These are phyloP conservation scores for Amazona vittata DNA, from an alignment of 2,113 vertebrate species.

Conservation along the genomic window DNA sequence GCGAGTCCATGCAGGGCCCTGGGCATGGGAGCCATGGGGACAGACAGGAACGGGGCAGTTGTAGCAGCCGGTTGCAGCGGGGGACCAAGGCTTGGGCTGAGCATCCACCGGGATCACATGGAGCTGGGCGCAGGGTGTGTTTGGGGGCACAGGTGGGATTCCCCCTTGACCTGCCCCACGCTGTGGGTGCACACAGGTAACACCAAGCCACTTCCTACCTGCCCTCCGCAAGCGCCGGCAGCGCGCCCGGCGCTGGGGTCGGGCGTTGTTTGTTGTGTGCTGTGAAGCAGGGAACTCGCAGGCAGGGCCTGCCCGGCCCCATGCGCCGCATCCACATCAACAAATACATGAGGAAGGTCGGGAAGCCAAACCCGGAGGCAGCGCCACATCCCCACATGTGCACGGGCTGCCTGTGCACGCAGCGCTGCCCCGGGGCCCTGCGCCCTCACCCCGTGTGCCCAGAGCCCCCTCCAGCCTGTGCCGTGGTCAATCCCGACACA, in stretches of 20 bases:
- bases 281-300: background rate
- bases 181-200: background rate
- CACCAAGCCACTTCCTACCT: rapidly evolving
- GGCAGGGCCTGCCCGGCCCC: background rate
- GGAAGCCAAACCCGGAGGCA: background rate
- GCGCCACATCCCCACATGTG: background rate
- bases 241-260: background rate
- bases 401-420: rapidly evolving
- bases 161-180: rapidly evolving
- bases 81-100: background rate
- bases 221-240: background rate
- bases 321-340: background rate
- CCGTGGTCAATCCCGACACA: rapidly evolving
- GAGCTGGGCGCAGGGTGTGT: rapidly evolving
- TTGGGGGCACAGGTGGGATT: background rate
- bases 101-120: background rate
- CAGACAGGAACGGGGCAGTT: rapidly evolving
- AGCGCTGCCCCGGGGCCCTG: background rate
- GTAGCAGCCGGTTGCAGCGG: rapidly evolving
- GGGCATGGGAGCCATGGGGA: rapidly evolving
- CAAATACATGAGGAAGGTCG: background rate
- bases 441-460: rapidly evolving
- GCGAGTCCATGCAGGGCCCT: rapidly evolving
- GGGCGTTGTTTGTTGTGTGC: conserved; percentile 28
- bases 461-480: background rate